Evolutionary conservation across 2,797 vertebrate species (phyloP).

Genomic region (Pangasius mekongensis): DNA sequence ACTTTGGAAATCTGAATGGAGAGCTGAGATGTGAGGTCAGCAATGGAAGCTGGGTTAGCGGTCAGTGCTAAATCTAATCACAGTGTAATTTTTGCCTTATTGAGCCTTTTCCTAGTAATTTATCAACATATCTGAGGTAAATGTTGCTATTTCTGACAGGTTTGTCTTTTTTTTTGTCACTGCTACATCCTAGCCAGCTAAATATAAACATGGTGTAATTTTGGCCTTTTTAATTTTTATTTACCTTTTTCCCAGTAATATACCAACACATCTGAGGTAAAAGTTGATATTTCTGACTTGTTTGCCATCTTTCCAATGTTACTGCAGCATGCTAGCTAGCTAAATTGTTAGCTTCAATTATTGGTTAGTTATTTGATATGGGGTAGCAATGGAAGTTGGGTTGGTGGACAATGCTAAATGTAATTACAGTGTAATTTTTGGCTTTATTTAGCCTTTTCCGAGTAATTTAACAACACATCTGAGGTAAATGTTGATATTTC

Average conservation of each 20-base stretch:
- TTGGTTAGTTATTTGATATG: neutral
- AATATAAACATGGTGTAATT: neutral
- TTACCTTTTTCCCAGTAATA: neutral
- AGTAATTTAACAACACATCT: neutral
- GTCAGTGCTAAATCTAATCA: neutral
- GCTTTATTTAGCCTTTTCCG: neutral
- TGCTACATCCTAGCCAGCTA: neutral
- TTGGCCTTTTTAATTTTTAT: neutral
- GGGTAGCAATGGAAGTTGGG: neutral
- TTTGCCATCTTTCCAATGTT: constrained; percentile 8
- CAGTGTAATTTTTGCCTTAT: no score
- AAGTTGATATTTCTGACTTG: neutral
- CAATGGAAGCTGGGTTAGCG: no score
- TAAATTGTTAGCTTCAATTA: neutral
- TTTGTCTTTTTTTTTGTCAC: neutral
- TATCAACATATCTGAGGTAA: no score
- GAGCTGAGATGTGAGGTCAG: neutral
- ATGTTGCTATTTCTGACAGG: no score
- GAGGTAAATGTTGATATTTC: neutral
- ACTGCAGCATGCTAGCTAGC: neutral
- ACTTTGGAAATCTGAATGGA: neutral
- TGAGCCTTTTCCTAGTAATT: no score
- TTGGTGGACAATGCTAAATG: neutral
- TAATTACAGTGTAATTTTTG: neutral
- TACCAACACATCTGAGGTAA: neutral